These are phyloP conservation scores for Perca flavescens DNA, from an alignment of 2,113 vertebrate species.

Conservation along the genomic window DNA sequence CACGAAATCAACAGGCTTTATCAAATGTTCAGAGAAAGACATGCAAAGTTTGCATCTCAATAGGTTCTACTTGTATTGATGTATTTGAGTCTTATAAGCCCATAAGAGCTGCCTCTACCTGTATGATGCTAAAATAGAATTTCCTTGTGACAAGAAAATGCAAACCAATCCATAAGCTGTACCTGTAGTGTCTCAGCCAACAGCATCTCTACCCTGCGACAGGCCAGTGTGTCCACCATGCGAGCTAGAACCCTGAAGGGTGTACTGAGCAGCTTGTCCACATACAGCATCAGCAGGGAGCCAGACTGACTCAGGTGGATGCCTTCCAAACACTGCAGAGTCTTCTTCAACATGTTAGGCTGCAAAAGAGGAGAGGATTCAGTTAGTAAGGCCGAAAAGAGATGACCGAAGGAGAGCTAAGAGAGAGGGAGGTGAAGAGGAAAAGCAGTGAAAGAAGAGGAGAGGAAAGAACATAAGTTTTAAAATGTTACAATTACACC, in stretches of 20 bases:
- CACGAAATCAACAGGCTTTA: not conserved
- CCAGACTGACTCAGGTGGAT: conserved; percentile 98
- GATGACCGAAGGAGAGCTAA: not conserved
- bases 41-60: not conserved
- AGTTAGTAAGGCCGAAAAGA: not conserved
- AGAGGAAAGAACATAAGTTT: not conserved
- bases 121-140: not conserved
- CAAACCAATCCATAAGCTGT: not conserved
- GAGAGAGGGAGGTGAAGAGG: too few species aligned
- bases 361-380: conserved; percentile 58
- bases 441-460: not conserved
- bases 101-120: too few species aligned
- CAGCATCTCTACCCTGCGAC: conserved; percentile 97
- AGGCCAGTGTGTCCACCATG: conserved; percentile 96
- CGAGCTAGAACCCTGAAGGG: conserved; percentile 95
- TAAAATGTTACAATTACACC: not conserved
- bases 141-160: not conserved
- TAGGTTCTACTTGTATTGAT: not conserved
- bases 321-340: conserved; percentile 95
- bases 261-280: conserved; percentile 94
- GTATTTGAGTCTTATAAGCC: not conserved
- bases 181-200: conserved; percentile 96
- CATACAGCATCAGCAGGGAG: conserved; percentile 92
- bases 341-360: conserved; percentile 95
- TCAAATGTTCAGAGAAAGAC: not conserved